Evolutionary conservation across 2,113 vertebrate genomes (phyloP).

Genomic region (Sorex fumeus): DNA sequence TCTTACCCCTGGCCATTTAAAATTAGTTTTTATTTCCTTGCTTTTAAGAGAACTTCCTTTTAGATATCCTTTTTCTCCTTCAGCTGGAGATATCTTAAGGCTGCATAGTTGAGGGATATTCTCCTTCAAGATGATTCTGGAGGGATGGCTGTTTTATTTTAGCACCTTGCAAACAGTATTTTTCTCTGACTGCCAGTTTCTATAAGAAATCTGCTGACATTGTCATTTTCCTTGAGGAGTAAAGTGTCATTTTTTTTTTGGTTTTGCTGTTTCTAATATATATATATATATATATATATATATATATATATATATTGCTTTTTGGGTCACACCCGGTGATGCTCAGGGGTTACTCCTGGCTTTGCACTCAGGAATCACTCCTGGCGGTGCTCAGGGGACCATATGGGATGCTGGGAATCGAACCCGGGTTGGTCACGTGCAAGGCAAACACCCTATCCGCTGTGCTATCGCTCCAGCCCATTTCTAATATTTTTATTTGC

Average conservation of each 20-base stretch:
- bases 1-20: not conserved
- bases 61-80: conserved; percentile 7
- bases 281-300: no score
- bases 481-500: not conserved
- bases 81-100: no score
- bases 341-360: no score
- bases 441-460: no score
- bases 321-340: no score
- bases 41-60: not conserved
- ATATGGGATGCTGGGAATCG: no score
- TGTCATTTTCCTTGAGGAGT: not conserved
- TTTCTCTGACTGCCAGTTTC: not conserved
- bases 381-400: no score
- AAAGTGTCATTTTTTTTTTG: not conserved
- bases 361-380: no score
- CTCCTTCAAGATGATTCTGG: not conserved
- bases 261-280: not conserved
- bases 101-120: not conserved
- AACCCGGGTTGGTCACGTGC: no score
- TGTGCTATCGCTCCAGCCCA: no score
- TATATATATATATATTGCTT: no score
- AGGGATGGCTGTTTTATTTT: not conserved
- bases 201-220: not conserved
- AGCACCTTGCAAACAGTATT: not conserved
- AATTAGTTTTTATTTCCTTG: not conserved